phyloP scores from a whole-genome alignment of 2,888 invertebrate species.

The Cheilosia soror region DNA sequence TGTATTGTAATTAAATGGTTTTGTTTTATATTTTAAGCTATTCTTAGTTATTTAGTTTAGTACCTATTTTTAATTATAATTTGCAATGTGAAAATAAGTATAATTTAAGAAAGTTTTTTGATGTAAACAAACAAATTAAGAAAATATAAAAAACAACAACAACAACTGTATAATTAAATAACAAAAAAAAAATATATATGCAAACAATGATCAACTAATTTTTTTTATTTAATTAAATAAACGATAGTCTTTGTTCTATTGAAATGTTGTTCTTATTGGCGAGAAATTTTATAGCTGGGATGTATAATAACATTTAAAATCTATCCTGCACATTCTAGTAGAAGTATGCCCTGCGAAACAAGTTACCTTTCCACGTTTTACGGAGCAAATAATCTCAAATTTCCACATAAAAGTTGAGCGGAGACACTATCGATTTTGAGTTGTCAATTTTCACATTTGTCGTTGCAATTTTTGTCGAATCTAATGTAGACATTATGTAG shows the following conservation, averaged over 20 bases:
- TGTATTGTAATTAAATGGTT: slow-evolving; percentile 59
- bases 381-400: no score
- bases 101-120: slow-evolving; percentile 47
- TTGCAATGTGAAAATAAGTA: slow-evolving; percentile 58
- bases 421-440: no score
- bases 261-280: slow-evolving; percentile 29
- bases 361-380: no score
- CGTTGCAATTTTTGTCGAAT: no score
- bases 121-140: slow-evolving; percentile 40
- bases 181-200: slow-evolving; percentile 47
- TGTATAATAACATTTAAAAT: no score
- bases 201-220: slow-evolving; percentile 62
- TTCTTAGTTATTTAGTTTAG: slow-evolving; percentile 47
- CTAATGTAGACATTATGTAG: no score
- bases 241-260: slow-evolving; percentile 68
- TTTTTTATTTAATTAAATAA: slow-evolving; percentile 71
- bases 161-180: slow-evolving; percentile 58
- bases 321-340: no score
- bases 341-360: no score
- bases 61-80: slow-evolving; percentile 54
- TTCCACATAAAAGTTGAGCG: no score
- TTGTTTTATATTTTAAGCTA: slow-evolving; percentile 59
- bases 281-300: background rate
- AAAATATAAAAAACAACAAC: slow-evolving; percentile 4
- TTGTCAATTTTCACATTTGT: no score